These are phyloP conservation scores for Channallabes apus DNA, from an alignment of 2,797 vertebrate genomes.

Conservation along the genomic window DNA sequence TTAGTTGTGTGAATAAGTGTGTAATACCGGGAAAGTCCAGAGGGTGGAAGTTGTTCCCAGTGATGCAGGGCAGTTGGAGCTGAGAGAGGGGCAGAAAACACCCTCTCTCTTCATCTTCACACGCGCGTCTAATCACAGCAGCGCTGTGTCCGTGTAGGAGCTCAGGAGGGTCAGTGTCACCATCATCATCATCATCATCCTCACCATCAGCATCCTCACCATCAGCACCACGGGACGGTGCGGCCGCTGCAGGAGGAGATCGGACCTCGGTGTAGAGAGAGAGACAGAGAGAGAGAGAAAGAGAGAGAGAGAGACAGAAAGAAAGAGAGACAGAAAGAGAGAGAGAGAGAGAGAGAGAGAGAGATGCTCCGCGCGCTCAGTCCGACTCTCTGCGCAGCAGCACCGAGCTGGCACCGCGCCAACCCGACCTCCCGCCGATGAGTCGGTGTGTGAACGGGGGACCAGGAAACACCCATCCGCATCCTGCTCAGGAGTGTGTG, in stretches of 20 bases:
- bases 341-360: neutral
- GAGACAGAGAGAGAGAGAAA: neutral
- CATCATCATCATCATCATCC: neutral
- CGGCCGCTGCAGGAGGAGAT: neutral
- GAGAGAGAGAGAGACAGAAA: neutral
- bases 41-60: constrained; percentile 9
- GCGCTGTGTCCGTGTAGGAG: neutral
- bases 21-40: constrained; percentile 24
- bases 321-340: neutral
- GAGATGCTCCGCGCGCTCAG: neutral
- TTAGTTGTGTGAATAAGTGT: neutral
- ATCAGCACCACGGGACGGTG: constrained; percentile 12
- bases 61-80: neutral
- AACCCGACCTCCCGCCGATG: neutral
- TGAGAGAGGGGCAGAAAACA: neutral
- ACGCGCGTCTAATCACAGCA: neutral
- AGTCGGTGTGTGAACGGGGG: neutral
- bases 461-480: constrained; percentile 22
- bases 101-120: constrained; percentile 7
- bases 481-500: neutral
- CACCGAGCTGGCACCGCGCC: constrained; percentile 1
- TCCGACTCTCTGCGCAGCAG: neutral
- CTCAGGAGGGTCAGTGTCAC: neutral
- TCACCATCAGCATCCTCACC: neutral
- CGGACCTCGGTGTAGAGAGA: neutral